phyloP scores from a whole-genome alignment of 1,140 invertebrate species.

The Nephotettix cincticeps region DNA sequence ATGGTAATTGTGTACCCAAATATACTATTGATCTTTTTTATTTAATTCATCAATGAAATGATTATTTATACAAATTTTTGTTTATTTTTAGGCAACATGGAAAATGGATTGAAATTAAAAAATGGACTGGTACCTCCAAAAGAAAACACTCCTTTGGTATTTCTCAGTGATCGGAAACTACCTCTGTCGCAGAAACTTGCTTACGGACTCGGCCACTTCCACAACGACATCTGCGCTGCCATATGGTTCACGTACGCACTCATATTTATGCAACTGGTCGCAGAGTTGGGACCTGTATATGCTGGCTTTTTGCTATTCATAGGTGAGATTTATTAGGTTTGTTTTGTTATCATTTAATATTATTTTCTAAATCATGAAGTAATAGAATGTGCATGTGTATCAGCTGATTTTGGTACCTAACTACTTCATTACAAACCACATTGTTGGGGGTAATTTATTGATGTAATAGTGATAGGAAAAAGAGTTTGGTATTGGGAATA shows the following conservation, averaged over 20 bases:
- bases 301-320: slow-evolving; percentile 78
- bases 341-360: too few species aligned
- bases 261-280: slow-evolving; percentile 81
- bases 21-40: too few species aligned
- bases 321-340: too few species aligned
- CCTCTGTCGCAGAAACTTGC: slow-evolving; percentile 54
- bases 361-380: too few species aligned
- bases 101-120: slow-evolving; percentile 21
- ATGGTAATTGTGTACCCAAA: too few species aligned
- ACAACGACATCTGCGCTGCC: slow-evolving; percentile 87
- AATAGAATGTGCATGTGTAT: too few species aligned
- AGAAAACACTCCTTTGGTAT: slow-evolving; percentile 3
- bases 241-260: slow-evolving; percentile 95
- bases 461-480: too few species aligned
- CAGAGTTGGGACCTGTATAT: slow-evolving; percentile 64
- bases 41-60: too few species aligned
- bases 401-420: too few species aligned
- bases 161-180: not conserved
- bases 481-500: too few species aligned
- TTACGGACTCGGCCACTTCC: slow-evolving; percentile 82
- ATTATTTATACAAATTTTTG: not conserved
- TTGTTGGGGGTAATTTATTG: too few species aligned
- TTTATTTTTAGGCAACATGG: slow-evolving; percentile 9
- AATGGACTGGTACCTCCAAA: not conserved
- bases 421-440: too few species aligned